Evolutionary conservation across 2,888 invertebrate species (phyloP).

Genomic region (Hesperia comma): DNA sequence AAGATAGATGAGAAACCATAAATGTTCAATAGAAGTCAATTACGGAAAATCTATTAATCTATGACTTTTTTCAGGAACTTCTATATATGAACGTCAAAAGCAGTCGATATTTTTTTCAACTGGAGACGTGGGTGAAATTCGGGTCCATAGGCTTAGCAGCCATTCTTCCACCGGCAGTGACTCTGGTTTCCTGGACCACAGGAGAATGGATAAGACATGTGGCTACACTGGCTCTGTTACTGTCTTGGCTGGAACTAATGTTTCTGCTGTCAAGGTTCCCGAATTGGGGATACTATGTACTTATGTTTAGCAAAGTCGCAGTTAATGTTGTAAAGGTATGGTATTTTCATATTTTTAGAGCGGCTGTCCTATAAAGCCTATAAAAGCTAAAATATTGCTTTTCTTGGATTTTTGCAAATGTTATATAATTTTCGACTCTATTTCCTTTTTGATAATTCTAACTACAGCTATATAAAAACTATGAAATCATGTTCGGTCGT

Average conservation of each 20-base stretch:
- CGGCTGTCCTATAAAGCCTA: no score
- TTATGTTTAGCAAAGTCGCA: slow-evolving; percentile 85
- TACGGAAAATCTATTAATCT: no score
- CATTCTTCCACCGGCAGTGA: slow-evolving; percentile 66
- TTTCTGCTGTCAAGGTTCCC: slow-evolving; percentile 83
- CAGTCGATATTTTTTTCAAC: slow-evolving; percentile 76
- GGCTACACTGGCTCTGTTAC: slow-evolving; percentile 77
- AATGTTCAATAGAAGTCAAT: no score
- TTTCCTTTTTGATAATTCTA: no score
- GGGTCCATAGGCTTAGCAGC: slow-evolving; percentile 72
- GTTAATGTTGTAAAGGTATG: slow-evolving; percentile 81
- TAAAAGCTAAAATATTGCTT: no score
- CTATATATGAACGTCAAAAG: slow-evolving; percentile 79
- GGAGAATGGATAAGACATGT: slow-evolving; percentile 77
- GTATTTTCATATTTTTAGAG: background rate
- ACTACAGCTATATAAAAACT: no score
- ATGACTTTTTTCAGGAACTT: slow-evolving; percentile 69
- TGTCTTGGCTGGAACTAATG: slow-evolving; percentile 84
- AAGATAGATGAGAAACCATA: no score
- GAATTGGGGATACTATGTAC: slow-evolving; percentile 83
- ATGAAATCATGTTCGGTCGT: no score
- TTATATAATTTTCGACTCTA: no score
- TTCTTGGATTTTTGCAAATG: no score
- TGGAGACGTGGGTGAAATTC: slow-evolving; percentile 84
- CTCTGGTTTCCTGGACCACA: slow-evolving; percentile 50